phyloP scores from a whole-genome alignment of 2,888 invertebrate genomes.

The Xylocampa areola region DNA sequence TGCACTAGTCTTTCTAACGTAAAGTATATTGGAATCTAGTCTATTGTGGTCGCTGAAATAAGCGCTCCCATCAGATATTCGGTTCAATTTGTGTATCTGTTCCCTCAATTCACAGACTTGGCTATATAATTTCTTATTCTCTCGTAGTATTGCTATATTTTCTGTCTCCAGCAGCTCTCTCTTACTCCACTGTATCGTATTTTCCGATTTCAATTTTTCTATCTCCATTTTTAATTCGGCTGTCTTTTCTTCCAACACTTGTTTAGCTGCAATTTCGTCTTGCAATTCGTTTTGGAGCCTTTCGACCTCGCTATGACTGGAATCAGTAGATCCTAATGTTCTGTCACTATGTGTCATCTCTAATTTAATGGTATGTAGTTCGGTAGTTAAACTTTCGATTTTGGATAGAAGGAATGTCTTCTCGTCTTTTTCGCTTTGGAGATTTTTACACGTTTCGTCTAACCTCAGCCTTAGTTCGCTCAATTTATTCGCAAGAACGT shows the following conservation, averaged over 20 bases:
- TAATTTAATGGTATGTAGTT: constrained; percentile 80
- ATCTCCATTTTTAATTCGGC: constrained; percentile 90
- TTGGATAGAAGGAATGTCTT: constrained; percentile 81
- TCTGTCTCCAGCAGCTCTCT: constrained; percentile 97
- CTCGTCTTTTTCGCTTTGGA: constrained; percentile 84
- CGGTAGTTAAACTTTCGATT: constrained; percentile 80
- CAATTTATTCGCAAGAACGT: constrained; percentile 81
- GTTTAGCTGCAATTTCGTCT: constrained; percentile 85
- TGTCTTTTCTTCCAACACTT: constrained; percentile 83
- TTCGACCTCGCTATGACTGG: constrained; percentile 85
- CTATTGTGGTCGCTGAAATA: constrained; percentile 71
- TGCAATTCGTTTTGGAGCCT: constrained; percentile 84
- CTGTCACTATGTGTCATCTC: constrained; percentile 80
- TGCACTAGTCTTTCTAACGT: constrained; percentile 79
- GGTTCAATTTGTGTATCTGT: constrained; percentile 84
- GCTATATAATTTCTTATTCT: constrained; percentile 94
- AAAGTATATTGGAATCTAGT: constrained; percentile 80
- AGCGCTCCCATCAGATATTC: constrained; percentile 83
- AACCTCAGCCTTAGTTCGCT: constrained; percentile 78
- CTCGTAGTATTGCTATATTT: constrained; percentile 95
- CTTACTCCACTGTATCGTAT: constrained; percentile 98
- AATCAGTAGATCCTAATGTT: constrained; percentile 84
- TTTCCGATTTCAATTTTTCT: constrained; percentile 96
- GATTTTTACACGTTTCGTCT: constrained; percentile 80
- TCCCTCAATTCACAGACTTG: constrained; percentile 86